Base-by-base conservation (phyloP, 2,797 vertebrate genomes). In the Epinephelus malabaricus region DNA sequence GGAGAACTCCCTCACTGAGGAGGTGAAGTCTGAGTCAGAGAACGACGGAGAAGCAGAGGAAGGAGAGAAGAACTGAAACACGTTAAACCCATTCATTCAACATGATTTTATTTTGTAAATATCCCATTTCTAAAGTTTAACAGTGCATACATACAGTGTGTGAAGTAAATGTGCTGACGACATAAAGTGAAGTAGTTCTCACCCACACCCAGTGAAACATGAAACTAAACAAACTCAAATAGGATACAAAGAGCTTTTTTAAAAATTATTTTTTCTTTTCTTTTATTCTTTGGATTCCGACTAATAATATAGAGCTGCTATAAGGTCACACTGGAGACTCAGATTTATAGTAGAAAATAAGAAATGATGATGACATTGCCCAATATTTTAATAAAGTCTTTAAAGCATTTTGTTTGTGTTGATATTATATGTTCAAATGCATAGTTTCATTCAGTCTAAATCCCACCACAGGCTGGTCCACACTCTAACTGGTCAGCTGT, bases 1-100 rank as follows among this genome's bases (percentile, higher is more conserved):
- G 38, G 88, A 81, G 2, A 68, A 80, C 11, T 79, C 88, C 13
- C 51, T 87, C 25, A 72, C 76, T 51, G 92, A 92, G 80, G 83
- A 85, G 30, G n/a, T 40, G 47, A 69, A 81, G 66, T 85, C 84
- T 9, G 89, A 81, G 9, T 79, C 85, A 7, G 88, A 92, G 47
- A 79, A 86, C 1, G 89, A 89, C 0, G 68, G 34, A 18, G 86
- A 88, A 6, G 45, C 21, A 62, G 88, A 87, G 0, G 77, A 88
- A 51, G 76, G 38, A 58, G 63, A 81, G 47, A 59, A 85, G 40
- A 58, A 89, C 75, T 91, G 53, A 91, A 65, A 69, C 25, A 38
- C 14, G 14, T 62, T 19, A 30, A 21, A 47, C 46, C 14, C 6
- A 11, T 27, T 68, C 9, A 25, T 50, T 59, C 7, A 6, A 18